Conservation (phyloP, 37 sponge, comb jelly and placozoan species). For the Petrosia ficiformis region DNA sequence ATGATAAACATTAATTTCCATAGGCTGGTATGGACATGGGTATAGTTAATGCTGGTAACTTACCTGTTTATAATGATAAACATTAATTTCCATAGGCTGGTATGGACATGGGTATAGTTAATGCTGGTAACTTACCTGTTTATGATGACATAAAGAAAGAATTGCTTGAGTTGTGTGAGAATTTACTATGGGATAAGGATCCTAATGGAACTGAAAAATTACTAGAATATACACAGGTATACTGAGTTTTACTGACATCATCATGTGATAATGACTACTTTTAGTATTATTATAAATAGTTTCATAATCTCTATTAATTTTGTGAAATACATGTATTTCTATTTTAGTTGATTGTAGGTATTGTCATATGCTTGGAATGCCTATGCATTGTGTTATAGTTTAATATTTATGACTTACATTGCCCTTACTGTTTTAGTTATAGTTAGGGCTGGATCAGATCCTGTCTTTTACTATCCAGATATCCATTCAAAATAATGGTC, state of each 20-base stretch:
- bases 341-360: too few relatives aligned
- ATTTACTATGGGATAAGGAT: conserved; percentile 84
- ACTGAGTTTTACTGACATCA: neutral
- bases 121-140: conserved; percentile 97
- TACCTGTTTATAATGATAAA: conserved; percentile 88
- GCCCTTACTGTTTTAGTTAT: too few relatives aligned
- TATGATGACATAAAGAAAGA: conserved; percentile 85
- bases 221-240: conserved; percentile 90
- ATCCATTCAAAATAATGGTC: too few relatives aligned
- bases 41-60: conserved; percentile 98
- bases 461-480: too few relatives aligned
- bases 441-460: too few relatives aligned
- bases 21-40: conserved; percentile 99
- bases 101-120: conserved; percentile 99
- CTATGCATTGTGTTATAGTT: too few relatives aligned
- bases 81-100: conserved; percentile 60
- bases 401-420: too few relatives aligned
- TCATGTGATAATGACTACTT: neutral
- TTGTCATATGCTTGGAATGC: too few relatives aligned
- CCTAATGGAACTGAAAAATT: conserved; percentile 84
- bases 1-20: too few relatives aligned
- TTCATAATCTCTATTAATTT: too few relatives aligned
- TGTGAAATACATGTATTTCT: too few relatives aligned
- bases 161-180: conserved; percentile 82
- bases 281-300: too few relatives aligned